A percentile compares a stretch with the other conserved stretches of the same genome.
These are phyloP conservation scores for Arothron firmamentum DNA, from an alignment of 2,113 vertebrate species.

Conservation along the genomic window DNA sequence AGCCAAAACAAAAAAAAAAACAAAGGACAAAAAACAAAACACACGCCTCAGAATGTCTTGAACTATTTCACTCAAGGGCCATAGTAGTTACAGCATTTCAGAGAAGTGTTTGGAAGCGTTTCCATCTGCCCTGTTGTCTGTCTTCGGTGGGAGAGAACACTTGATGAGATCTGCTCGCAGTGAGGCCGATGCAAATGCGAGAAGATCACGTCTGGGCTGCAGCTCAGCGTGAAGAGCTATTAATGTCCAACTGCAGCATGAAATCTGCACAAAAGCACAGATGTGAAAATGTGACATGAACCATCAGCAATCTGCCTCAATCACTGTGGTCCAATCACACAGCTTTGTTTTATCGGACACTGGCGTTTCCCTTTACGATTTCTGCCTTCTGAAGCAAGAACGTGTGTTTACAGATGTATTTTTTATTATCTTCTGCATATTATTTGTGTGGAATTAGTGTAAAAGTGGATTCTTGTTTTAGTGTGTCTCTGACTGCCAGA, in stretches of 20 bases:
- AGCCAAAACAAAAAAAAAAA: neutral
- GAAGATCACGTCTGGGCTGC: slow-evolving; percentile 25
- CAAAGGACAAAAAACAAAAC: neutral
- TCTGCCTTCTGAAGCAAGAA: neutral
- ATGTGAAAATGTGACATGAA: slow-evolving; percentile 13
- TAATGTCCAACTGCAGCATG: slow-evolving; percentile 21
- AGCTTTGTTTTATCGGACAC: neutral
- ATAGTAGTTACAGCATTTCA: neutral
- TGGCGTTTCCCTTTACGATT: neutral
- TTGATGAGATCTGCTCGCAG: slow-evolving; percentile 33
- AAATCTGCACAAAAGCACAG: slow-evolving; percentile 29
- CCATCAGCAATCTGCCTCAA: neutral
- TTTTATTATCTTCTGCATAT: neutral
- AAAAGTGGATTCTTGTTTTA: neutral
- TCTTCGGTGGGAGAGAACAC: slow-evolving; percentile 6
- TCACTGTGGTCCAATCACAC: neutral
- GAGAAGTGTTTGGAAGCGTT: slow-evolving; percentile 4
- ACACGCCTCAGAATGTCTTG: neutral
- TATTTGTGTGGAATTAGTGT: neutral
- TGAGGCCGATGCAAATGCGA: slow-evolving; percentile 21
- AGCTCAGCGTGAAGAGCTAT: slow-evolving; percentile 22
- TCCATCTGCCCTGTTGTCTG: neutral
- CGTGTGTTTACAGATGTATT: neutral
- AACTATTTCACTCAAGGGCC: neutral
- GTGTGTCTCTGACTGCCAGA: slow-evolving; percentile 5